Base-by-base conservation (phyloP, 2,113 vertebrate species). In the Bubo bubo region DNA sequence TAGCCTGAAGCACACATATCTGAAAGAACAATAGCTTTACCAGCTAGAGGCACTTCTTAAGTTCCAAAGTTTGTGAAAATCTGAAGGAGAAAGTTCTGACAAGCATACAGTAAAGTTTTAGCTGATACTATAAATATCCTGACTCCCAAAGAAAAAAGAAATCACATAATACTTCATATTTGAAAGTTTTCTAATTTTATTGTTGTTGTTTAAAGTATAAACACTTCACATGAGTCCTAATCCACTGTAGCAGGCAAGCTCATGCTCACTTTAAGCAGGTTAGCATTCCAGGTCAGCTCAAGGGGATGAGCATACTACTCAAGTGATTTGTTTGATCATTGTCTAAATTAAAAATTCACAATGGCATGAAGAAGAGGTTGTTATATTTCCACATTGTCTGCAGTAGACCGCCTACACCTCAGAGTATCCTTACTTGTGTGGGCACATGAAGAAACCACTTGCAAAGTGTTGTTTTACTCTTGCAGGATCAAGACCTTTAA, bases 401-500 rank as follows among this genome's bases (percentile, higher is more conserved):
- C 43, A 67, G 13, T 32, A 88, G 53, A 21, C 26, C 80, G 28
- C 63, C 37, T 50, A 16, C 23, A 52, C 27, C 21, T 68, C 30
- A 66, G 37, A 86, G n/a, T 47, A 37, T 30, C 72, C 10, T 79
- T 59, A 53, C 19, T 43, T 86, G 20, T 23, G 10, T 10, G 14
- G 37, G 21, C 20, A 52, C 6, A 1, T 84, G 60, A 88, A 60
- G 55, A 90, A 75, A 47, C 39, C 64, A 81, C 19, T 62, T 10
- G 4, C 18, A 64, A 81, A 70, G 30, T 73, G 27, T 20, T 88
- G 23, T 94, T 94, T 95, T 97, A 30, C 77, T 94, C 24, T 97
- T 98, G 53, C 83, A 98, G 98, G 88, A 91, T 84, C 68, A 79
- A 71, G 89, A 86, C 8, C 30, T 82, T 63, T 96, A 95, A 95